Conservation (phyloP, 2,888 invertebrate species). For the Crepidodera aurea region DNA sequence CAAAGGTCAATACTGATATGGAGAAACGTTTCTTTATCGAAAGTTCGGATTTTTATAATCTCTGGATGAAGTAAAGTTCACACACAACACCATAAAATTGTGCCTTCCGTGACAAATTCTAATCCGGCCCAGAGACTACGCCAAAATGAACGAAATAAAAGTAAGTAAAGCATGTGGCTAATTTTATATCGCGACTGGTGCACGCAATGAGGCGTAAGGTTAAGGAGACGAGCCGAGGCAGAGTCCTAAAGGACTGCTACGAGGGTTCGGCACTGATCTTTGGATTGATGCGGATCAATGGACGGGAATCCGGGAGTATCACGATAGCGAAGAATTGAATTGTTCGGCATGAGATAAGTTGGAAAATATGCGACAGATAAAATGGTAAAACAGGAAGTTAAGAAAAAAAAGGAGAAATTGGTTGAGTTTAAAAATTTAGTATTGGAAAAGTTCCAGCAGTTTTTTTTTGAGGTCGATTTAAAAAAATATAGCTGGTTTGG, state of each 20-base stretch:
- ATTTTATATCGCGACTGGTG: conserved; percentile 32
- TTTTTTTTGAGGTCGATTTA: too few relatives aligned
- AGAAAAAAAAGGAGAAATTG: too few relatives aligned
- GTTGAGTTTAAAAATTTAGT: too few relatives aligned
- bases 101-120: too few relatives aligned
- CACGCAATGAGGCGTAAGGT: conserved; percentile 19
- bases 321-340: conserved; percentile 41
- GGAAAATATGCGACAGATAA: conserved; percentile 16
- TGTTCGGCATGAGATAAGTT: conserved; percentile 28
- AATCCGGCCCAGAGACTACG: conserved; percentile 15
- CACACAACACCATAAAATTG: too few relatives aligned
- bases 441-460: too few relatives aligned
- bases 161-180: conserved; percentile 38
- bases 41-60: too few relatives aligned
- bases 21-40: too few relatives aligned
- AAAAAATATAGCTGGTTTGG: too few relatives aligned
- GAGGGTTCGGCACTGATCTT: conserved; percentile 27
- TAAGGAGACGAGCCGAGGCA: conserved; percentile 29
- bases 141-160: conserved; percentile 35
- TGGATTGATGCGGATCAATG: conserved; percentile 29
- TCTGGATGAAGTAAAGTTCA: too few relatives aligned
- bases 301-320: conserved; percentile 31
- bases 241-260: conserved; percentile 28
- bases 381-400: conserved; percentile 6
- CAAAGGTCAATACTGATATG: too few relatives aligned